Percentiles rank a stretch among this genome's conserved stretches.
phyloP scores from a whole-genome alignment of 2,113 vertebrate species.

The Megaceryle maxima region DNA sequence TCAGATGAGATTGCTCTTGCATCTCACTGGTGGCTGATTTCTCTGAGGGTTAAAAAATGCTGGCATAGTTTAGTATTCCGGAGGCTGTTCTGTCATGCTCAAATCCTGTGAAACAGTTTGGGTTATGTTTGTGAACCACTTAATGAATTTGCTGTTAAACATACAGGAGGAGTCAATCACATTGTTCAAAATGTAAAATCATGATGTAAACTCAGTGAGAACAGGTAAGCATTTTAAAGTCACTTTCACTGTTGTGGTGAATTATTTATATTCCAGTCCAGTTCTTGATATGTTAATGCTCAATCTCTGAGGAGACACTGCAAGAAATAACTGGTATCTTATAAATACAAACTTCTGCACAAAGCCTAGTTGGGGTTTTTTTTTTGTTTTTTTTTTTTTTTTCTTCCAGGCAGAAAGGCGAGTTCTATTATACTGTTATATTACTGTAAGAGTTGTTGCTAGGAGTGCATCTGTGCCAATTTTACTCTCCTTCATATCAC shows the following conservation, averaged over 20 bases:
- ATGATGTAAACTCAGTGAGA: not conserved
- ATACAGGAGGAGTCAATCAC: not conserved
- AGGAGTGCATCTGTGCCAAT: constrained; percentile 13
- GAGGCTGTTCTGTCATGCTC: not conserved
- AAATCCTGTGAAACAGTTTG: not conserved
- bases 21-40: not conserved
- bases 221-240: not conserved
- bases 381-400: no score
- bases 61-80: not conserved
- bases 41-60: not conserved
- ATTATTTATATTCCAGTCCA: not conserved
- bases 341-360: constrained; percentile 5
- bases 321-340: not conserved
- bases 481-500: not conserved
- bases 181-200: not conserved
- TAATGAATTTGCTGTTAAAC: not conserved
- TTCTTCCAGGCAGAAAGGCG: not conserved
- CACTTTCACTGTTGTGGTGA: not conserved
- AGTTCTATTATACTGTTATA: not conserved
- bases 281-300: not conserved
- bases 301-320: not conserved
- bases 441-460: constrained; percentile 6
- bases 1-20: not conserved
- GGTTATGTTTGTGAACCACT: not conserved
- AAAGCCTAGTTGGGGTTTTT: not conserved